A percentile compares a stretch with the other conserved stretches of the same genome.
These are phyloP conservation scores for Leptinotarsa texana DNA, from an alignment of 1,140 invertebrate genomes.

Conservation along the genomic window DNA sequence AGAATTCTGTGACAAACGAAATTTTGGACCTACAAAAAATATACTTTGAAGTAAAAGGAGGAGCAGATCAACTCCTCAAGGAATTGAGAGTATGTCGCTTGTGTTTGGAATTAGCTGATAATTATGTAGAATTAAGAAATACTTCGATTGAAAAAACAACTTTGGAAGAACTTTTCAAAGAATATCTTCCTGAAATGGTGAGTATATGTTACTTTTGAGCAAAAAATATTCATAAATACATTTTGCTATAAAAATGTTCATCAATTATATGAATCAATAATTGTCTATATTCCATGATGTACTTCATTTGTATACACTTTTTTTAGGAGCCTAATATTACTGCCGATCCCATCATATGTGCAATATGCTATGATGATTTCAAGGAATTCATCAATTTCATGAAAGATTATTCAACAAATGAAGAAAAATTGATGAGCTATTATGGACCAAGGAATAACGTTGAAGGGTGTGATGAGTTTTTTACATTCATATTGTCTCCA, in stretches of 20 bases:
- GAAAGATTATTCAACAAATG: background rate
- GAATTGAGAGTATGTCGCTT: background rate
- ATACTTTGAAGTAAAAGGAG: background rate
- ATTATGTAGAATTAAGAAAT: background rate
- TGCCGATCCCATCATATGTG: background rate
- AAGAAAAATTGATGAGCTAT: background rate
- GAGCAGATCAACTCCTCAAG: background rate
- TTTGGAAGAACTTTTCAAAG: too few species aligned
- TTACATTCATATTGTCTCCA: too few species aligned
- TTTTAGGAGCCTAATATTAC: background rate
- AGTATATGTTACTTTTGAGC: too few species aligned
- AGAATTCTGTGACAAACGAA: background rate
- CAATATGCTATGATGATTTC: background rate
- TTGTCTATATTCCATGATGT: too few species aligned
- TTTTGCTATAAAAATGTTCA: too few species aligned
- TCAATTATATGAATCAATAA: too few species aligned
- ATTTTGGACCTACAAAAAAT: background rate
- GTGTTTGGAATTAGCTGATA: background rate
- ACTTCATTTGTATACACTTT: background rate
- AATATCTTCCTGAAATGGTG: too few species aligned
- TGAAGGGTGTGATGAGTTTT: too few species aligned
- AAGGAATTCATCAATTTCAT: background rate
- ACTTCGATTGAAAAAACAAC: too few species aligned
- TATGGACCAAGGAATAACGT: background rate
- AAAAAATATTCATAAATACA: too few species aligned